Evolutionary conservation across 2,797 vertebrate species (phyloP), one percentile per base, ranked within the genome.

Genomic region (Spondyliosoma cantharus): DNA sequence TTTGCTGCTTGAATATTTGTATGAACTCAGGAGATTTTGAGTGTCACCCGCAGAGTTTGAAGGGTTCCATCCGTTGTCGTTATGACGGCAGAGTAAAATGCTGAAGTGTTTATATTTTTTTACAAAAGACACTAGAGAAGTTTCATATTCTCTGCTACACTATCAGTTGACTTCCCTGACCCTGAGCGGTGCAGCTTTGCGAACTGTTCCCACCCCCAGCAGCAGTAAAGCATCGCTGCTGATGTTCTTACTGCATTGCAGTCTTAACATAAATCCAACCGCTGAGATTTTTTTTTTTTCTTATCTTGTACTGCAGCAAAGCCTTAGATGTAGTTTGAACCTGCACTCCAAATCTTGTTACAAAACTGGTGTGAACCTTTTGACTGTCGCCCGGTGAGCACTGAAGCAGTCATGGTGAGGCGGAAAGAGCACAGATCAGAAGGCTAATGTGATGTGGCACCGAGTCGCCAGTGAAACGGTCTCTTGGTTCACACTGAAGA

Each of bases 191-290:
- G 57, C 32, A 80, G 16, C 22, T 67, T 42, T 58, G 49, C 73
- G 19, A 70, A 64, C 32, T 58, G 29, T 42, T 71, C 53, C 57
- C 37, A 63, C 53, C 46, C 68, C 25, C 0, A 58, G 84, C 80
- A 66, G 65, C 74, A 81, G 59, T 16, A 58, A 70, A 83, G 29
- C 50, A 63, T 77, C 53, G 2, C 72, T 80, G 73, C 84, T 80
- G 83, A 74, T 87, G 73, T 64, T 83, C 73, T 67, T 82, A 19
- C 90, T 90, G 90, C 90, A 90, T 78, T 92, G 91, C 89, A 92
- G 87, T 88, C 76, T 81, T 29, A 56, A 83, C 70, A 71, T 59
- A 71, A 85, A 74, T 46, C 68, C 68, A 65, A 74, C 65, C 58
- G 66, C 42, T 56, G 25, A 15, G 0, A 9, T 5, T 56, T 49